Percentiles rank a stretch among this genome's conserved stretches.
phyloP scores from a whole-genome alignment of 2,888 invertebrate genomes.

The Caenorhabditis sp. region DNA sequence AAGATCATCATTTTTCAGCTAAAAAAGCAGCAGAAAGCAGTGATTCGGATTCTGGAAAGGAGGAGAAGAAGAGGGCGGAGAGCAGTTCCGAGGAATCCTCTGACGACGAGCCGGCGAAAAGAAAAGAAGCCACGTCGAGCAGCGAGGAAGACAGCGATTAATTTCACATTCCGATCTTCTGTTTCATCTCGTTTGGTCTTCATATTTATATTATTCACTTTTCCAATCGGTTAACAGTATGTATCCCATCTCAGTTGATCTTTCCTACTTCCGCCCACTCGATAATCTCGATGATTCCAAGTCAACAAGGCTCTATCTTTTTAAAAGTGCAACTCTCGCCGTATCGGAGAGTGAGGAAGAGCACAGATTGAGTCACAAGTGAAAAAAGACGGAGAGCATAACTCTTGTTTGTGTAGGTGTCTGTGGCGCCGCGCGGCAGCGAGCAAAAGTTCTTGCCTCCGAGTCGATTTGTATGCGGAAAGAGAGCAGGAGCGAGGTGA shows the following conservation, averaged over 20 bases:
- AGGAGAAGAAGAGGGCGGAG: not conserved
- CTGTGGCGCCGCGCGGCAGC: conserved; percentile 23
- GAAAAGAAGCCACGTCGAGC: not conserved
- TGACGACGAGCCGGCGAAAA: conserved; percentile 18
- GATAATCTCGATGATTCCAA: too few relatives aligned
- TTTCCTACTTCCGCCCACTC: too few relatives aligned
- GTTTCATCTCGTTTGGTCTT: not conserved
- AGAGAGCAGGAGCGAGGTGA: conserved; percentile 2
- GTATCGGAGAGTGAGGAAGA: too few relatives aligned
- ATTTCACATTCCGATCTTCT: not conserved
- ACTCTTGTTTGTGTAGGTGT: conserved; percentile 48
- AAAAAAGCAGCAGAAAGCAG: not conserved
- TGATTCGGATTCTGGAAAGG: not conserved
- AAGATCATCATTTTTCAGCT: not conserved
- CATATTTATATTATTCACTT: conserved; percentile 3
- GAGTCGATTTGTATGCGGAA: conserved; percentile 16
- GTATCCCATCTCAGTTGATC: too few relatives aligned
- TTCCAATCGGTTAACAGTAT: too few relatives aligned
- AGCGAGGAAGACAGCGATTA: conserved; percentile 49
- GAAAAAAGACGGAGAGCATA: not conserved
- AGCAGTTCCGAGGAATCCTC: conserved; percentile 18
- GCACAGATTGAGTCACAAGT: not conserved
- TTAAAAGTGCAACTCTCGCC: conserved; percentile 41
- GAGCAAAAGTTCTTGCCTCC: conserved; percentile 32
- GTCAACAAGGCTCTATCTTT: not conserved